Evolutionary conservation across 1,140 invertebrate genomes (phyloP), one percentile per base, ranked within the genome.

Genomic region (Panagrolaimus sp.): DNA sequence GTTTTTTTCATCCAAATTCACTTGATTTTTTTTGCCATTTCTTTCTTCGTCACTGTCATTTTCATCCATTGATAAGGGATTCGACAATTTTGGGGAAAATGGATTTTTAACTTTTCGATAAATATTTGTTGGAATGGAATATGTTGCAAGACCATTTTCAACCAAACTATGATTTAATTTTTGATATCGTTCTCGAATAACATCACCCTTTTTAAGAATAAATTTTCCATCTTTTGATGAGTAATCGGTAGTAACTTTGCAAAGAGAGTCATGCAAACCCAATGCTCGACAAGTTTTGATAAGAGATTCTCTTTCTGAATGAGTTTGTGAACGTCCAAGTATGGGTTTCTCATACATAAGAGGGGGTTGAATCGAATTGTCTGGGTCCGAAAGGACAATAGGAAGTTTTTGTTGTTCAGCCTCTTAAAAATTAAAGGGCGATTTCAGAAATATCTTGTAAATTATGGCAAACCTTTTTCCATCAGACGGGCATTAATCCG

Each of bases 71-170:
- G 17, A 21, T 58, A 17, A 21, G 2, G 32, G 32, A 38, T 58
- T 21, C 17, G 52, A 12, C 17, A 26, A 58, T 28, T 28, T 21
- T 58, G 12, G 52, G 4, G 52, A 58, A 58, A 58, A 58, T 8
- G 52, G 52, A 58, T 58, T 21, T 12, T 28, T 58, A 12, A 58
- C 28, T 24, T 58, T 58, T 21, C 17, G 52, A 28, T 58, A 58
- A 21, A 58, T 28, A 4, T 58, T 58, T 21, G 52, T 12, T 21
- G 52, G 52, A 58, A 58, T 28, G 5, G 52, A 26, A 21, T 28
- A 58, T 14, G 52, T 58, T 2, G 52, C 21, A 24, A 58, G 52
- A 26, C 52, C 52, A 21, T 58, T 58, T 58, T 58, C 52, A n/a
- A 58, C 52, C 15, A 58, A 28, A 21, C 52, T 58, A 21, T 26